Conservation (phyloP, 2,113 vertebrate genomes). For the Halichoerus grypus region DNA sequence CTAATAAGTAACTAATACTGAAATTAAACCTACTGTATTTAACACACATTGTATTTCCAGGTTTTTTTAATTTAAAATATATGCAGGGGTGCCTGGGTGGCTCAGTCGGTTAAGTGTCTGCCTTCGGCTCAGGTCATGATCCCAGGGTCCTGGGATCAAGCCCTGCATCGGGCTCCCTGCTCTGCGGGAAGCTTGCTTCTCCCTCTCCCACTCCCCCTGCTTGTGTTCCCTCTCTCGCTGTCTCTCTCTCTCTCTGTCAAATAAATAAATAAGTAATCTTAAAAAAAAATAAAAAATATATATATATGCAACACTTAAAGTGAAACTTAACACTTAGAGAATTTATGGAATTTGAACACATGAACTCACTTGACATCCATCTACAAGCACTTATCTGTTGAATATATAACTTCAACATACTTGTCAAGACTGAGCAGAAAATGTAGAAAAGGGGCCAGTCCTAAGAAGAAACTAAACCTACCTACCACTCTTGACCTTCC, state of each 20-base stretch:
- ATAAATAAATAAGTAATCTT: no score
- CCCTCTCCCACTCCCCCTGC: no score
- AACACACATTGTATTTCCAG: neutral
- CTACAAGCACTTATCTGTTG: neutral
- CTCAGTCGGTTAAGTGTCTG: no score
- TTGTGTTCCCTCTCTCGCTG: no score
- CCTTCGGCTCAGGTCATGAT: no score
- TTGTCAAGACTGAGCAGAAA: neutral
- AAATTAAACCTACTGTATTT: neutral
- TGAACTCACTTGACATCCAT: neutral
- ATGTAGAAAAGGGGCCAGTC: neutral
- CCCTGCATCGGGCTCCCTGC: no score
- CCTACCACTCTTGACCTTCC: neutral
- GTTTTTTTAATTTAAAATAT: constrained; percentile 21
- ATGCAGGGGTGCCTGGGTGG: neutral
- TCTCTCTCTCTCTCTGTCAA: no score
- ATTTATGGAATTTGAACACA: neutral
- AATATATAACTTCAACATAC: neutral
- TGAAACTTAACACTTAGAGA: neutral
- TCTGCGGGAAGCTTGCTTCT: no score
- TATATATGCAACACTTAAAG: neutral
- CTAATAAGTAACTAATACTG: neutral
- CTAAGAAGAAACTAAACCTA: neutral
- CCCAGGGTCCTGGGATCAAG: no score
- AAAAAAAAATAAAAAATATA: neutral